Evolutionary conservation across 2,797 vertebrate species (phyloP).

Genomic region (Australoheros facetus): DNA sequence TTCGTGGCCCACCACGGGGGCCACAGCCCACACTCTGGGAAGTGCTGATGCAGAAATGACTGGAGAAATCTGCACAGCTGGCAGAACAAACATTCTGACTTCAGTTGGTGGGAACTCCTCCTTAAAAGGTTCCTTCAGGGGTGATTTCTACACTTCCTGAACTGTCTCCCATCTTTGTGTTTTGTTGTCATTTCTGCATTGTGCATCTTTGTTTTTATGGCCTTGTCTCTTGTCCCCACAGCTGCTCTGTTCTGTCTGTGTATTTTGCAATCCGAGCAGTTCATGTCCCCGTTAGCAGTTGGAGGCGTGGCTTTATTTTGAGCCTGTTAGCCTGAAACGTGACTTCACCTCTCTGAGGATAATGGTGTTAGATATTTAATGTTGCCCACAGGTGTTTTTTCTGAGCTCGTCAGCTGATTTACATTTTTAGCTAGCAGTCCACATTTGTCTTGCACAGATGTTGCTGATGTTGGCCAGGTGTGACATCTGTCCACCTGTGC

Average conservation of each 20-base stretch:
- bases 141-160: not conserved
- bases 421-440: not conserved
- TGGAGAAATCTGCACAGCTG: not conserved
- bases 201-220: rapidly evolving
- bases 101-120: not conserved
- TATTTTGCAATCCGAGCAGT: not conserved
- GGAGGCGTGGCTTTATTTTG: not conserved
- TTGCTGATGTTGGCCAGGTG: not conserved
- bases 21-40: no score
- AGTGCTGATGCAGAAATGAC: not conserved
- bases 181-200: not conserved
- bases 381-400: not conserved
- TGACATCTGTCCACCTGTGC: not conserved
- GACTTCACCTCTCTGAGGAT: not conserved
- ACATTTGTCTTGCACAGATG: not conserved
- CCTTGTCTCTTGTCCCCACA: not conserved
- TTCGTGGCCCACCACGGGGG: no score
- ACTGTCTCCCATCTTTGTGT: not conserved
- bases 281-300: not conserved
- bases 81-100: not conserved
- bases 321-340: no score
- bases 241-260: not conserved
- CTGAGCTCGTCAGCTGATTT: not conserved
- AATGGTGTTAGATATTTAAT: not conserved
- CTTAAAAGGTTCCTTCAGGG: not conserved